A percentile compares a stretch with the other conserved stretches of the same genome.
Evolutionary conservation across 2,888 invertebrate genomes (phyloP).

Genomic region (Acanthosepion pharaonis): DNA sequence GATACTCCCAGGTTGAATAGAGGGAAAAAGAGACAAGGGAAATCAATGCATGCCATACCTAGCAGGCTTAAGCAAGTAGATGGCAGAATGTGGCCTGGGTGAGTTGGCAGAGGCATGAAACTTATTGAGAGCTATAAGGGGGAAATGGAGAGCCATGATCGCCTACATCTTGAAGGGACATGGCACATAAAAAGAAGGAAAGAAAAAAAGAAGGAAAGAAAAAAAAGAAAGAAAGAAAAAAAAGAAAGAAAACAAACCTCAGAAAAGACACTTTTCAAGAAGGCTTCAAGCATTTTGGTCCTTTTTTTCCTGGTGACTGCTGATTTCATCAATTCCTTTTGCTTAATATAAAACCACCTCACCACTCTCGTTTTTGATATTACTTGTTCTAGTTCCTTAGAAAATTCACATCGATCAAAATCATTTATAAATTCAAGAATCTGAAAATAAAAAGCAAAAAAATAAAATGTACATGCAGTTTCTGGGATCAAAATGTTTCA

Average conservation of each 20-base stretch:
- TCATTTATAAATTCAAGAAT: conserved; percentile 64
- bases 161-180: no score
- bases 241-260: conserved; percentile 57
- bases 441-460: conserved; percentile 53
- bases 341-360: conserved; percentile 56
- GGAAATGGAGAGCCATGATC: no score
- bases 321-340: conserved; percentile 59
- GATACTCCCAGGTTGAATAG: no score
- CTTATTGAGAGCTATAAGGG: no score
- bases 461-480: background rate
- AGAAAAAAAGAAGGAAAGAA: no score
- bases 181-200: no score
- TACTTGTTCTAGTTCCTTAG: conserved; percentile 53
- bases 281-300: conserved; percentile 68
- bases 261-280: conserved; percentile 70
- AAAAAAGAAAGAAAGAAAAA: no score
- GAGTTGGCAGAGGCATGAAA: no score
- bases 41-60: no score
- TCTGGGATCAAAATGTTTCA: background rate
- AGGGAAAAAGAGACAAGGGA: no score
- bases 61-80: no score
- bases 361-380: conserved; percentile 52
- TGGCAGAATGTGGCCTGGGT: no score
- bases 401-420: conserved; percentile 58
- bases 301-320: conserved; percentile 70